Base-by-base conservation (phyloP, 2,113 vertebrate genomes). In the Phasianus colchicus region DNA sequence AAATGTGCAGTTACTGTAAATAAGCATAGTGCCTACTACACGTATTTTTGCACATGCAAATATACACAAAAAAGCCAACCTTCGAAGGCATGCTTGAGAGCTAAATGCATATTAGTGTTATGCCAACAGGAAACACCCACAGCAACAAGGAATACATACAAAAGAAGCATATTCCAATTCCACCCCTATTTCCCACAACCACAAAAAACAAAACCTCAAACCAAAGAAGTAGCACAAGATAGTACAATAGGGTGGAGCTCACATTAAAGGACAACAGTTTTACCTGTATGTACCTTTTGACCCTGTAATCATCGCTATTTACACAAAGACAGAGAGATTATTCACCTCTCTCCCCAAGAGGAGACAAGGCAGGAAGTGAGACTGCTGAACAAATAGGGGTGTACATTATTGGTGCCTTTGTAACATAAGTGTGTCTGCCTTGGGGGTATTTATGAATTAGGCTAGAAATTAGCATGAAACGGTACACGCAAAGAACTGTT, bases 151-250 rank as follows among this genome's bases (percentile, higher is more conserved):
- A 89, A 72, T 91, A 88, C 21, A 86, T 11, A 77, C 47, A 76
- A 80, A 92, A 60, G 64, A 64, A 52, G 15, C 13, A 13, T 74
- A 83, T 20, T 60, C 50, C 42, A 74, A 67, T 52, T 89, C 92
- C 57, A 73, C 36, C 50, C 83, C 72, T 30, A 7, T 52, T 77
- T 83, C 55, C 25, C 20, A 67, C 3, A 64, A 19, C 69, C 79
- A 92, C 87, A 86, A 91, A 85, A 96, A 89, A 64, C 42, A 85
- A 92, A 87, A 89, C 87, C 84, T 85, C 94, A 96, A 85, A 74
- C 71, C 82, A 61, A 80, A 92, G 58, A 18, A 85, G 45, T 1
- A 22, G 32, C 24, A 52, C 38, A 58, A 85, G 78, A 38, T 6
- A 78, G 78, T 72, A 93, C 84, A 93, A 93, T 75, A 85, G 43